Percentiles rank a stretch among this genome's conserved stretches.
Evolutionary conservation across 2,888 invertebrate genomes (phyloP).

Genomic region (Saturnia japonica): DNA sequence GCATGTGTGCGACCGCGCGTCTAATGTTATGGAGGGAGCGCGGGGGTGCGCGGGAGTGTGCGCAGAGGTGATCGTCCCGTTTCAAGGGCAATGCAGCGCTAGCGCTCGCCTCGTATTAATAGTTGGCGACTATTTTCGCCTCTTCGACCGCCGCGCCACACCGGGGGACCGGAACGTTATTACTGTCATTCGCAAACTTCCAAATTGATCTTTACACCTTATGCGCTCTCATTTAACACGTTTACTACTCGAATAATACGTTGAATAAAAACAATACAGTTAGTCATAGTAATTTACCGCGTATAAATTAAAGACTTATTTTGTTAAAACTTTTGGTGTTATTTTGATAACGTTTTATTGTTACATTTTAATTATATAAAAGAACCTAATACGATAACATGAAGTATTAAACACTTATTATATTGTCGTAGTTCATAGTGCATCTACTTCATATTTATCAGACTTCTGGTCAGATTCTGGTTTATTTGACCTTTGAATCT

Average conservation of each 20-base stretch:
- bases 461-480: not conserved
- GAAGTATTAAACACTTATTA: too few relatives aligned
- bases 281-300: not conserved
- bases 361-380: too few relatives aligned
- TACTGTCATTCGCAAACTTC: slow-evolving; percentile 79
- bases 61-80: slow-evolving; percentile 77
- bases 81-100: slow-evolving; percentile 80
- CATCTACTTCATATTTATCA: not conserved
- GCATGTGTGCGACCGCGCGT: slow-evolving; percentile 44
- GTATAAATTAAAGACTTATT: not conserved
- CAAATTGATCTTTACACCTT: slow-evolving; percentile 58
- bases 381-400: too few relatives aligned
- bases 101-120: slow-evolving; percentile 77
- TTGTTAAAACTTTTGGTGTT: not conserved
- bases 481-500: not conserved
- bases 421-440: not conserved
- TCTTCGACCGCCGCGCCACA: slow-evolving; percentile 50
- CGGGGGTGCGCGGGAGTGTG: slow-evolving; percentile 59
- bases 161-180: slow-evolving; percentile 75
- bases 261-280: not conserved
- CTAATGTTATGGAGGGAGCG: slow-evolving; percentile 36
- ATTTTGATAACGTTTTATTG: not conserved
- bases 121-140: slow-evolving; percentile 80
- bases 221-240: slow-evolving; percentile 35
- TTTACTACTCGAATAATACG: slow-evolving; percentile 33